Evolutionary conservation across 2,888 invertebrate species (phyloP).

Genomic region (Trachelus tabidus): DNA sequence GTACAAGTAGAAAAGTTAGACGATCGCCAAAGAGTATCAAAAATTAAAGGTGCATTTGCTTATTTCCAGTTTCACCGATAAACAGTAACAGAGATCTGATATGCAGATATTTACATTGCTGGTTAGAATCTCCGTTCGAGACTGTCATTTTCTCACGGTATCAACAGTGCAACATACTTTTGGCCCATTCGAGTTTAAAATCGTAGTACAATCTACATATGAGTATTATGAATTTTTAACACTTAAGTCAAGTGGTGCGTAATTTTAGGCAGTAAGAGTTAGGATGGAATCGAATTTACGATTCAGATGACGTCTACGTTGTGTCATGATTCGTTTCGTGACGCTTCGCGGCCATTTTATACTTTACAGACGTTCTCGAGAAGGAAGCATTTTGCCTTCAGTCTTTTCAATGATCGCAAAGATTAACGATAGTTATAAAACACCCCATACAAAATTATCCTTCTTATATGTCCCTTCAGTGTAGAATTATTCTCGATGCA

Average conservation of each 20-base stretch:
- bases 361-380: constrained; percentile 2
- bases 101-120: constrained; percentile 3
- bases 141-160: not conserved
- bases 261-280: constrained; percentile 28
- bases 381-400: constrained; percentile 27
- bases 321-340: not conserved
- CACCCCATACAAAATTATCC: not conserved
- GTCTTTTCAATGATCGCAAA: constrained; percentile 25
- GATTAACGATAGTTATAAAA: not conserved
- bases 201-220: not conserved
- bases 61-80: not conserved
- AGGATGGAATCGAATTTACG: constrained; percentile 29
- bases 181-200: not conserved
- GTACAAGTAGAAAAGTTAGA: not conserved
- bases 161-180: not conserved
- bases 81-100: constrained; percentile 3
- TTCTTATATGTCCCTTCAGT: not conserved
- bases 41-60: not conserved
- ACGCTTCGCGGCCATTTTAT: constrained; percentile 5
- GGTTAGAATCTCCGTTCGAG: not conserved
- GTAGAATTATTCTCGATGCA: not conserved
- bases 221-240: not conserved
- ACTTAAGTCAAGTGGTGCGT: not conserved
- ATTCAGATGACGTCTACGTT: constrained; percentile 13
- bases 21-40: not conserved